phyloP scores from a whole-genome alignment of 2,113 vertebrate species.

The Megaptera novaeangliae region DNA sequence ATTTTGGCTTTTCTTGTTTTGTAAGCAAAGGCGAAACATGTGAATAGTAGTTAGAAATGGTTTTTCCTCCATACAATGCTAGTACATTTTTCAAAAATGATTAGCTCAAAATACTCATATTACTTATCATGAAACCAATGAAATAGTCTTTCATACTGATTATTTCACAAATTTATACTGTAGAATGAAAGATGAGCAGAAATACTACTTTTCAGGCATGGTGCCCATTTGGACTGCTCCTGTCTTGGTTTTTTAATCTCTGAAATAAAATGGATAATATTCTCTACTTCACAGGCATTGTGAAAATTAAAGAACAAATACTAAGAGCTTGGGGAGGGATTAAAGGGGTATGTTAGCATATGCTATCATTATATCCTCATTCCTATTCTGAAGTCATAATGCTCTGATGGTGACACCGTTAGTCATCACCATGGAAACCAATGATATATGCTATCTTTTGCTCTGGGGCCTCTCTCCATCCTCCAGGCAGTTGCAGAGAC shows the following conservation, averaged over 20 bases:
- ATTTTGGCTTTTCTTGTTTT: background rate
- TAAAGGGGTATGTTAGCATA: background rate
- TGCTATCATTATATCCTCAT: background rate
- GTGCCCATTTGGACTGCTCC: background rate
- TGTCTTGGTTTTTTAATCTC: background rate
- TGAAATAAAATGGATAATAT: background rate
- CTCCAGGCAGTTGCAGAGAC: background rate
- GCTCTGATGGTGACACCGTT: background rate
- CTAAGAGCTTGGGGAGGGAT: background rate
- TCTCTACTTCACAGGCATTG: background rate
- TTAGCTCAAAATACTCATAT: background rate
- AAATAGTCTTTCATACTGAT: background rate
- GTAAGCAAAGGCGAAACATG: background rate
- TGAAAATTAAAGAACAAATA: constrained; percentile 20
- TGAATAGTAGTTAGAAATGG: background rate
- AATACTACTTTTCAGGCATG: background rate
- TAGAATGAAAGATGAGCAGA: background rate
- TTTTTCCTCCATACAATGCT: background rate
- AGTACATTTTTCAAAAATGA: background rate
- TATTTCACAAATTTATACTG: background rate
- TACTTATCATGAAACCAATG: background rate
- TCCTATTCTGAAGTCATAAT: constrained; percentile 32
- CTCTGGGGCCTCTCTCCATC: background rate
- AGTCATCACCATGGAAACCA: constrained; percentile 58
- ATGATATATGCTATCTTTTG: constrained; percentile 17